Evolutionary conservation across 2,797 vertebrate species (phyloP), one percentile per base, ranked within the genome.

Genomic region (Sylvia borin): DNA sequence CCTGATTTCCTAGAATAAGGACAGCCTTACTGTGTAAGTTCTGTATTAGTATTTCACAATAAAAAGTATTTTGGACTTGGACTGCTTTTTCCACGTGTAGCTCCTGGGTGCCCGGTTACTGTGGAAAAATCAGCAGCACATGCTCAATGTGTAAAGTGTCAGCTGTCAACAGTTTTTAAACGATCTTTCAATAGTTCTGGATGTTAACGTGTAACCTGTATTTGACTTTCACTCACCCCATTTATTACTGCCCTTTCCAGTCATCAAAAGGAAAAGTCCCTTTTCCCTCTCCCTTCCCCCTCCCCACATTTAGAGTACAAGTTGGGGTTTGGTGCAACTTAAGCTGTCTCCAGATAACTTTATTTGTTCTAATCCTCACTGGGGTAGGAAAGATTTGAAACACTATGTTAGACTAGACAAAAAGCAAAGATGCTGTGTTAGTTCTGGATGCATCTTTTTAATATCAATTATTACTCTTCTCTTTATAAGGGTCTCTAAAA

Each of bases 401-500:
- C 95, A 97, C 95, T 98, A 97, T 96, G 96, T 96, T 96, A 98
- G 97, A 96, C 93, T 97, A 98, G 97, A 92, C 96, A 96, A 97
- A 97, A 97, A 97, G 94, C 95, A 72, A 97, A 97, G 96, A 97
- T 98, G 97, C 97, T 95, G 96, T 97, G 97, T 97, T 97, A 96
- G 93, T 97, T 98, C 96, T 97, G 95, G 96, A 96, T 97, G 97
- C 97, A 97, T 98, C 97, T 98, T 98, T 96, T 97, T 96, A 97
- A 97, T 98, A 97, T 96, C 97, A 90, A 96, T 97, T 97, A 98
- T 93, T 97, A 97, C 97, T 98, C 96, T 97, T 98, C 97, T 97
- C 97, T 98, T 96, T 96, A 93, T 94, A 97, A 98, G 97, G 97
- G 97, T 97, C 97, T 98, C 97, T 97, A 97, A 98, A 97, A 97